Base-by-base conservation (phyloP, 2,113 vertebrate species). In the Hiodon tergisus region DNA sequence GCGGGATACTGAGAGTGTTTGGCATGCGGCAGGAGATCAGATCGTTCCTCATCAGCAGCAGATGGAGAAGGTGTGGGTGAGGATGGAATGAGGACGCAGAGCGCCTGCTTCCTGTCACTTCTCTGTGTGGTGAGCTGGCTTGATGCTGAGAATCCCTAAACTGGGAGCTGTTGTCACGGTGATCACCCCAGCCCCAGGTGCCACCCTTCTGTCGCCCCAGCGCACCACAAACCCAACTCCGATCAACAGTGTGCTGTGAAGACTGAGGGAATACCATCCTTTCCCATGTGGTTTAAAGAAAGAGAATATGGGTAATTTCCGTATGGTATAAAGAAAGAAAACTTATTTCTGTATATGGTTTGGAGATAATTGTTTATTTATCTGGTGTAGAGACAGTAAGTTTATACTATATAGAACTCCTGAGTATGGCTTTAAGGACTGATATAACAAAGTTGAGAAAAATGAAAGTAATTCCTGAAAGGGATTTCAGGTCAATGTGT, bases 61-160 rank as follows among this genome's bases (percentile, higher is more conserved):
- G 75, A 79, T 75, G 73, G 80, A 82, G 78, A 85, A 87, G 86
- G 87, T 86, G 90, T 83, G 78, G 85, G 86, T 80, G 74, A 85
- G 84, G 89, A 90, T 88, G 81, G 87, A 89, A 91, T 89, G 86
- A 82, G 90, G 87, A 88, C 90, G 88, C 79, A 57, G 81, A 83
- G 79, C 82, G 82, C 78, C 85, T 85, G 86, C 85, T 79, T 78
- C 79, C 83, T 74, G 61, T 85, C 85, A 81, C 65, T 80, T 59
- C 4, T 60, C 76, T 77, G 82, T 68, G 80, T 47, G 78, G 16
- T 3, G 13, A 63, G 78, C 82, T 53, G 82, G 82, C 82, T 68
- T 85, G 87, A 89, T 13, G 60, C 80, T 83, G 73, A 76, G 52
- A 79, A 8, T 55, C 79, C 79, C 86, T 85, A 59, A 69, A 69